phyloP scores from a whole-genome alignment of 2,113 vertebrate species.

The Noctilio leporinus region DNA sequence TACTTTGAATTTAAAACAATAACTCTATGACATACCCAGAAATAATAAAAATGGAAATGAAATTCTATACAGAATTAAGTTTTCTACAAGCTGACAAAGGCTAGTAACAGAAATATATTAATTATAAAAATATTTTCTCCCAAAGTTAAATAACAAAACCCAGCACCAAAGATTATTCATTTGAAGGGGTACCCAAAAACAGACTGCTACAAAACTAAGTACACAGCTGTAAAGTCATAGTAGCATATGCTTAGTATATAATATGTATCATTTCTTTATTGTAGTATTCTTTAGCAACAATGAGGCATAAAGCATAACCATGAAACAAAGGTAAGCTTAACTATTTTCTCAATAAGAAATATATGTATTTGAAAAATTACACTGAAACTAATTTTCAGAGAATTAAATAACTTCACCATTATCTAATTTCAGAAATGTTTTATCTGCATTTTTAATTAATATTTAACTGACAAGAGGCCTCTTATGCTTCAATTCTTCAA shows the following conservation, averaged over 20 bases:
- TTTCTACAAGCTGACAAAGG: background rate
- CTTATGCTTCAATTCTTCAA: background rate
- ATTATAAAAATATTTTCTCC: background rate
- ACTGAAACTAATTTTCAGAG: background rate
- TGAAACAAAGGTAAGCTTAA: background rate
- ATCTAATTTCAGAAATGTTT: background rate
- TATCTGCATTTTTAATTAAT: background rate
- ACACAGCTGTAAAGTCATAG: background rate
- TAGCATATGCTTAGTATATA: background rate
- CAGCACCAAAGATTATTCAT: background rate
- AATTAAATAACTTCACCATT: background rate
- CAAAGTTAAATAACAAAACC: background rate
- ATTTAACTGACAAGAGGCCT: background rate
- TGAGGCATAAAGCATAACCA: background rate
- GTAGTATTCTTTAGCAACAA: background rate
- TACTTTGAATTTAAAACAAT: background rate
- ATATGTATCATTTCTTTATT: background rate
- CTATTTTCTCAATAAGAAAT: background rate
- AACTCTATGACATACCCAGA: conserved; percentile 3
- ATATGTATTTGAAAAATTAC: background rate
- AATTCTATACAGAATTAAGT: background rate
- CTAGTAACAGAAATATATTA: background rate
- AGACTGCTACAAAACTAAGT: background rate
- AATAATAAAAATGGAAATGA: background rate
- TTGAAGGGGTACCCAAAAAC: background rate